phyloP scores from a whole-genome alignment of 2,797 vertebrate species.

The Smutsia temminckii region DNA sequence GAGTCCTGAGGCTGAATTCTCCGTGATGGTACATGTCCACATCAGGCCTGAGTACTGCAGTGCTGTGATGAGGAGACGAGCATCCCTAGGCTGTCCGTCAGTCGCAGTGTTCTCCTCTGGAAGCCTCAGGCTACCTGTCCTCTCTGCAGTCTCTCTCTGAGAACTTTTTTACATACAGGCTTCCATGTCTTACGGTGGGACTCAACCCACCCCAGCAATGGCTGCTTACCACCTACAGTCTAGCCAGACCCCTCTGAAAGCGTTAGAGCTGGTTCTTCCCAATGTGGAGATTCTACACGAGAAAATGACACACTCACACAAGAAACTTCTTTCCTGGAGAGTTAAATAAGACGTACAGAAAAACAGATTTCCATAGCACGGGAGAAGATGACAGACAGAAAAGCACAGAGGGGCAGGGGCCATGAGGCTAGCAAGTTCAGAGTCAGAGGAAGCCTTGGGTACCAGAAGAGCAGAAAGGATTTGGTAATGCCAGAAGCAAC shows the following conservation, averaged over 20 bases:
- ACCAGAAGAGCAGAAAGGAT: not conserved
- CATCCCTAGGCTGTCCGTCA: not conserved
- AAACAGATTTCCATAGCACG: not conserved
- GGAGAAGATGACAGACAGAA: not conserved
- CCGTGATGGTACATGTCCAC: not conserved
- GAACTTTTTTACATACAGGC: no score
- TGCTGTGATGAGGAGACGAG: no score
- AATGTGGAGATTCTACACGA: not conserved
- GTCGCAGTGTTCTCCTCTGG: not conserved
- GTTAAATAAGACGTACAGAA: not conserved
- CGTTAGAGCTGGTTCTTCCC: not conserved
- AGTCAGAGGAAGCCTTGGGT: not conserved
- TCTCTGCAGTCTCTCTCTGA: not conserved
- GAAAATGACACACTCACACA: not conserved
- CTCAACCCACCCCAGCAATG: not conserved
- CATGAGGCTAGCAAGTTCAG: not conserved
- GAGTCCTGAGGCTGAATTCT: not conserved
- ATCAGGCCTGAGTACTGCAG: not conserved
- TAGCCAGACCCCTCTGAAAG: not conserved
- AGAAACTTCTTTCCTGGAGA: not conserved
- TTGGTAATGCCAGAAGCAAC: not conserved
- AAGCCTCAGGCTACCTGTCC: not conserved
- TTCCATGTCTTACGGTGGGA: not conserved
- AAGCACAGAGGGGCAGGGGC: not conserved
- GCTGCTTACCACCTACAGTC: not conserved